Evolutionary conservation across 1,140 invertebrate species (phyloP), one percentile per base, ranked within the genome.

Genomic region (Polypedilum pembai): DNA sequence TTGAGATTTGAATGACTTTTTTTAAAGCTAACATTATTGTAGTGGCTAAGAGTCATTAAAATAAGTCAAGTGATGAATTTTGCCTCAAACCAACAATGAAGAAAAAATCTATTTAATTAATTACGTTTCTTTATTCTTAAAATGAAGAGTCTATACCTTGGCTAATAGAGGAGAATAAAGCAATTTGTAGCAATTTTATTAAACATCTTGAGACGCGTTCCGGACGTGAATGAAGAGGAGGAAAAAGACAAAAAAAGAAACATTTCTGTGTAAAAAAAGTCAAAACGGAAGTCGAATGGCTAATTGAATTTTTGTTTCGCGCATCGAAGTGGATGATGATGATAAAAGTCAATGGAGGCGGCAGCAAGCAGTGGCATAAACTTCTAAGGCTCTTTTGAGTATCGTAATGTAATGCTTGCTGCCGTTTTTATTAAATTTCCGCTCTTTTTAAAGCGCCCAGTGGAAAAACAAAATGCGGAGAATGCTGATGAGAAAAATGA

Each of bases 251-350:
- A 56, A n/a, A n/a, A 56, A 56, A 15, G 8, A 45, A 45, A 15
- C 41, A 3, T 15, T 56, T 56, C 12, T 56, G 2, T 56, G 2
- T 56, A 0, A 15, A 20, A 21, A 69, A 69, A 69, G 65, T 18
- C 8, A 56, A 56, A 69, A 69, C 65, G 65, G 65, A 69, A 20
- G 15, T 69, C 17, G 65, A 69, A 56, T 18, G 65, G 17, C 20
- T 69, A 69, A 69, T 69, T 69, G 65, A 69, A 69, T 69, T 69
- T 56, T 69, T 69, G 65, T 69, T 69, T 69, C 65, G 65, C 20
- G 65, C 65, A 56, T 56, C 12, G 12, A 3, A 56, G 45, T 56
- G 45, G 45, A 56, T 56, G 45, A 56, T 56, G 45, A 56, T 56
- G 45, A 56, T 56, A 56, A 56, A 56, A 56, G n/a, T 4, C 1